Base-by-base conservation (phyloP, 1,140 invertebrate genomes). In the Ephestia elutella region DNA sequence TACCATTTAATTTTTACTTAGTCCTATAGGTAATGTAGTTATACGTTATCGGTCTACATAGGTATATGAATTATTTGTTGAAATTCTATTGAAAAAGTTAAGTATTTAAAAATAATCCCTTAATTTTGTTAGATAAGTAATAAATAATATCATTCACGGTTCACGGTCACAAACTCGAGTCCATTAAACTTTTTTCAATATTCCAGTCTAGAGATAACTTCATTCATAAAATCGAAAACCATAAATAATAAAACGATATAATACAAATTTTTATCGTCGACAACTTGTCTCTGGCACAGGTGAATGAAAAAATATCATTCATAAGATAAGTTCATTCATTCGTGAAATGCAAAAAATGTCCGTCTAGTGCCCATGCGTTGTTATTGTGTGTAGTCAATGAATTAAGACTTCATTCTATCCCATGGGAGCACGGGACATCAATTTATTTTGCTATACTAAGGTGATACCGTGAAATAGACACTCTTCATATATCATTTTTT, bases 201-300 rank as follows among this genome's bases (percentile, higher is more conserved):
- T 10, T 4, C 10, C 38, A 15, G 15, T 2, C 38, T 15, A 10
- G 25, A 11, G 11, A 44, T 15, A 13, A 15, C 13, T 44, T 17
- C 38, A 44, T 44, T 44, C 38, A 44, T 8, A 54, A 56, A 15
- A 55, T 59, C 35, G 18, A 61, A 62, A 60, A 63, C 64, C 75
- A 80, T 81, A 83, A 83, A 83, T 83, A 81, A 80, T 81, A 80
- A 67, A 13, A 65, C 57, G 62, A 67, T 68, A 83, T 77, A 81
- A 80, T 77, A 82, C 77, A 81, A 80, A 81, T 83, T 83, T 83
- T 82, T 80, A 80, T 80, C 61, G 71, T 70, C 68, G 59, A 63
- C 60, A 71, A 67, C 57, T 68, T 60, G 59, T 53, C 59, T 62
- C 63, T 60, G 67, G 65, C 56, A 75, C 76, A 75, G 73, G 71